Evolutionary conservation across 2,797 vertebrate genomes (phyloP).

Genomic region (Diceros bicornis): DNA sequence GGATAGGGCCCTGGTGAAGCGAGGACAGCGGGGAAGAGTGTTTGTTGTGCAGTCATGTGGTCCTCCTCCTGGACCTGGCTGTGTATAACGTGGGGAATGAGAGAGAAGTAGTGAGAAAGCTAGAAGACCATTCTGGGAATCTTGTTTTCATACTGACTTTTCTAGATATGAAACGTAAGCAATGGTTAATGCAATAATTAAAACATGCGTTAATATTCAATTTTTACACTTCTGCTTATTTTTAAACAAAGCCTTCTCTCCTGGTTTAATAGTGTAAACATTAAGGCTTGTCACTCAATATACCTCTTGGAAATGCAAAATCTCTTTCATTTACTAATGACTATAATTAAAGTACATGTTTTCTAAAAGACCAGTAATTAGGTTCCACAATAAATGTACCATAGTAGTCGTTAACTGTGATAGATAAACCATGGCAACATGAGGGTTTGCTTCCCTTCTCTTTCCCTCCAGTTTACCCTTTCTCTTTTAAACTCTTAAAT

Average conservation of each 20-base stretch:
- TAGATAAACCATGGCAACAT: neutral
- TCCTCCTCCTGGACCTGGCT: neutral
- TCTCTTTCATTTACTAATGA: slow-evolving; percentile 65
- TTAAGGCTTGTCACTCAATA: slow-evolving; percentile 4
- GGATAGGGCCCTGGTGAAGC: neutral
- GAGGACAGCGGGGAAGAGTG: neutral
- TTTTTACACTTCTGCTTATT: slow-evolving; percentile 9
- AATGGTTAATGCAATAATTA: neutral
- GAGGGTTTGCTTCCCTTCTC: neutral
- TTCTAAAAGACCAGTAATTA: slow-evolving; percentile 64
- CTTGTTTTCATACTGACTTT: neutral
- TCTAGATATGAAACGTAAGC: neutral
- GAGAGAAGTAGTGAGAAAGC: neutral
- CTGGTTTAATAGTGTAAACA: neutral
- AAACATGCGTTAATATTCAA: neutral
- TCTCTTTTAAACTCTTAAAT: neutral
- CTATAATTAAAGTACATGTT: slow-evolving; percentile 55
- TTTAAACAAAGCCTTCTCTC: slow-evolving; percentile 50
- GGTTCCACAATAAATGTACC: slow-evolving; percentile 33
- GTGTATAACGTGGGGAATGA: neutral
- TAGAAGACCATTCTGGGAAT: neutral
- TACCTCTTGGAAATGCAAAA: slow-evolving; percentile 53
- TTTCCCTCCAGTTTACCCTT: neutral
- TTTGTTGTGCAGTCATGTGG: neutral
- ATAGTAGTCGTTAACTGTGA: neutral